Conservation (phyloP, 1,140 invertebrate genomes). For the Physella acuta region DNA sequence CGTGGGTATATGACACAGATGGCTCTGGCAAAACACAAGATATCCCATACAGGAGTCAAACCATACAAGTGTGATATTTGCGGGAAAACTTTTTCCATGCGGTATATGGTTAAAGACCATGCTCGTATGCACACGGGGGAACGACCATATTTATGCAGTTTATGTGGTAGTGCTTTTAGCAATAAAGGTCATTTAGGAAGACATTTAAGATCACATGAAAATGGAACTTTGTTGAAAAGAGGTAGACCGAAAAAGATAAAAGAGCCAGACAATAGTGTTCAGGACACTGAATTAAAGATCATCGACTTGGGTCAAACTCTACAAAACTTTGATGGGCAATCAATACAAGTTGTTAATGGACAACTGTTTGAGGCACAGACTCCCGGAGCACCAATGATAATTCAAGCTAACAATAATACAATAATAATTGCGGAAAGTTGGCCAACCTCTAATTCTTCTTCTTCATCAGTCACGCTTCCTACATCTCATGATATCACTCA, state of each 20-base stretch:
- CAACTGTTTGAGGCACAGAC: constrained; percentile 20
- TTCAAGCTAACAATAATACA: constrained; percentile 21
- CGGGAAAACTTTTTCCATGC: constrained; percentile 30
- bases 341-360: constrained; percentile 17
- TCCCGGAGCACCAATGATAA: constrained; percentile 20
- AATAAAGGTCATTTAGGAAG: constrained; percentile 30
- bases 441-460: too few relatives aligned
- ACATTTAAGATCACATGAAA: constrained; percentile 30
- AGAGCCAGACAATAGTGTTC: background rate
- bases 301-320: constrained; percentile 13
- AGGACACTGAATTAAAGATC: constrained; percentile 10
- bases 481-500: too few relatives aligned
- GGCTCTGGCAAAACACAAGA: constrained; percentile 27
- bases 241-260: constrained; percentile 26
- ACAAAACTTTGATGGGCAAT: constrained; percentile 14
- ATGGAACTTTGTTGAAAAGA: constrained; percentile 27
- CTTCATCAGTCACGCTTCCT: too few relatives aligned
- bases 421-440: constrained; percentile 24
- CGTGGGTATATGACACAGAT: constrained; percentile 28
- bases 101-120: constrained; percentile 31
- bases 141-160: constrained; percentile 22
- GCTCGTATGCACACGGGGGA: constrained; percentile 28
- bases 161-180: constrained; percentile 28
- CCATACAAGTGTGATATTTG: constrained; percentile 29
- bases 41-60: constrained; percentile 19